These are phyloP conservation scores for Rhingia rostrata DNA, from an alignment of 2,888 invertebrate species.

Conservation along the genomic window DNA sequence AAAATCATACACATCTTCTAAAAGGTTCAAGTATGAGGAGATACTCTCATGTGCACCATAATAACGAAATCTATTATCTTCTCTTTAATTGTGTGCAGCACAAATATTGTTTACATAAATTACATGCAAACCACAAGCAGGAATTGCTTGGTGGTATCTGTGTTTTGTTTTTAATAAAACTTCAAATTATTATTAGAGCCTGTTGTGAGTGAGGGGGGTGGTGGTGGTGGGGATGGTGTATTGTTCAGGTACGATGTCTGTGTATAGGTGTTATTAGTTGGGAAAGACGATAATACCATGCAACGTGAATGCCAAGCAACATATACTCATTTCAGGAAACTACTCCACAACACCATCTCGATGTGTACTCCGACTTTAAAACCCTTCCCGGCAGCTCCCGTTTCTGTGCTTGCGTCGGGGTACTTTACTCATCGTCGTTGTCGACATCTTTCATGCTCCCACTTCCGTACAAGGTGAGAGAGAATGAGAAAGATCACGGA, in stretches of 20 bases:
- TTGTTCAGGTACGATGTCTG: background rate
- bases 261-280: constrained; percentile 53
- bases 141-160: constrained; percentile 59
- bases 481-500: background rate
- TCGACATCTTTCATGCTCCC: constrained; percentile 14
- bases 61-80: constrained; percentile 24
- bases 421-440: constrained; percentile 9
- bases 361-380: constrained; percentile 34
- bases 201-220: constrained; percentile 19
- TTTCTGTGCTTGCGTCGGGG: constrained; percentile 9
- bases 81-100: constrained; percentile 30
- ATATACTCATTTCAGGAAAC: background rate
- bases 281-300: constrained; percentile 42
- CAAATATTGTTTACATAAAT: constrained; percentile 42
- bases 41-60: background rate
- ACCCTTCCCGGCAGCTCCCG: constrained; percentile 32
- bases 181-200: constrained; percentile 62
- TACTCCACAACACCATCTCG: constrained; percentile 11
- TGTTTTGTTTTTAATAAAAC: constrained; percentile 67
- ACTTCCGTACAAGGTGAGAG: constrained; percentile 22
- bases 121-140: constrained; percentile 50
- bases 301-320: background rate
- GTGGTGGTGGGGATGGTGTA: background rate
- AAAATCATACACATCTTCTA: no score
- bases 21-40: no score